Evolutionary conservation across 1,140 invertebrate species (phyloP).

Genomic region (Calephelis nemesis): DNA sequence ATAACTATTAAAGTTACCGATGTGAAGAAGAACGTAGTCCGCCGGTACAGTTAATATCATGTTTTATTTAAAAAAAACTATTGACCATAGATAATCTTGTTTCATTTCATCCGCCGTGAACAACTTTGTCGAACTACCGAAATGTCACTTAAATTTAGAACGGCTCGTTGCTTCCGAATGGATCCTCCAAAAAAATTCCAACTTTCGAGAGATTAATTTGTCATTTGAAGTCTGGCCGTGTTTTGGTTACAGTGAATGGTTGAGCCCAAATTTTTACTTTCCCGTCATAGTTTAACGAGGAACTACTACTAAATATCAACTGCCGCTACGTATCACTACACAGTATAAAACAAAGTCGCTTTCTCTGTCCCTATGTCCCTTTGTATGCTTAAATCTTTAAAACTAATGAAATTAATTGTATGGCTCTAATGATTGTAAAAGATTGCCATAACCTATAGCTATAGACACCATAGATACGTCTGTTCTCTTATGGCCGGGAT

Average conservation of each 20-base stretch:
- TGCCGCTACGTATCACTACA: background rate
- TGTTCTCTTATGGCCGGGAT: too few species aligned
- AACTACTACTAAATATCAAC: background rate
- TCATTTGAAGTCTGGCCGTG: slow-evolving; percentile 52
- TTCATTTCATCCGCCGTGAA: slow-evolving; percentile 26
- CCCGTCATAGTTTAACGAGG: background rate
- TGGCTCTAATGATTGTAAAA: too few species aligned
- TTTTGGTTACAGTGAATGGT: slow-evolving; percentile 12
- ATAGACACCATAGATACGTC: too few species aligned
- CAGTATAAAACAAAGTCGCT: too few species aligned
- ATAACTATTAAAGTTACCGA: too few species aligned
- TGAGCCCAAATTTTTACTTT: background rate
- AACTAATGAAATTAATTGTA: too few species aligned
- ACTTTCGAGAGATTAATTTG: slow-evolving; percentile 71
- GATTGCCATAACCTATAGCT: too few species aligned
- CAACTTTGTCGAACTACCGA: slow-evolving; percentile 54
- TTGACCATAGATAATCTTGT: slow-evolving; percentile 13
- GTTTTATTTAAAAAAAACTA: background rate
- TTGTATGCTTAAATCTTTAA: too few species aligned
- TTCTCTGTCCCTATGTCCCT: too few species aligned
- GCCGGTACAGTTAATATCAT: too few species aligned
- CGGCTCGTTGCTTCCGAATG: slow-evolving; percentile 56
- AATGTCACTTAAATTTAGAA: slow-evolving; percentile 60
- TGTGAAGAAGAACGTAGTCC: too few species aligned
- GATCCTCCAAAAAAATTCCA: slow-evolving; percentile 51